These are phyloP conservation scores for Caenorhabditis wallacei DNA, from an alignment of 2,888 invertebrate genomes.

Conservation along the genomic window DNA sequence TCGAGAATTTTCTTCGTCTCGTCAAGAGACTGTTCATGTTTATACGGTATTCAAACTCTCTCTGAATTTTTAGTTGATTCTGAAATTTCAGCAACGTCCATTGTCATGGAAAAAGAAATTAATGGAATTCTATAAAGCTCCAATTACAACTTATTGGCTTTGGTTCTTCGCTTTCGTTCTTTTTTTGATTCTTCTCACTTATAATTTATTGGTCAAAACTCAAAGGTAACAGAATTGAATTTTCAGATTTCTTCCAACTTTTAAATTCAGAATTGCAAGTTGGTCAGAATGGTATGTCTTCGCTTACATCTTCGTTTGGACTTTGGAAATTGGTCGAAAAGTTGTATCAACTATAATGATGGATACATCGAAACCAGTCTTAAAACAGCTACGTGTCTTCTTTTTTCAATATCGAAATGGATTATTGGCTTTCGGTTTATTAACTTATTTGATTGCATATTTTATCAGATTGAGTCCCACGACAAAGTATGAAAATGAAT, in stretches of 20 bases:
- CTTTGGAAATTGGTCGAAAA: constrained; percentile 79
- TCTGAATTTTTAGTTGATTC: background rate
- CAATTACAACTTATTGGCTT: constrained; percentile 98
- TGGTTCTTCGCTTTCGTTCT: constrained; percentile 87
- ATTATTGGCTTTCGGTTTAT: constrained; percentile 87
- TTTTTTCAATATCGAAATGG: constrained; percentile 79
- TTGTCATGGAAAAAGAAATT: constrained; percentile 85
- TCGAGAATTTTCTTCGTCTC: constrained; percentile 37
- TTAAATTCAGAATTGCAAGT: constrained; percentile 46
- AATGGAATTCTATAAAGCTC: constrained; percentile 98
- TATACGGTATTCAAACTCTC: constrained; percentile 25
- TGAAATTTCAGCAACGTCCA: constrained; percentile 58
- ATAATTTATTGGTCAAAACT: constrained; percentile 78
- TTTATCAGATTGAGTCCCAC: constrained; percentile 85
- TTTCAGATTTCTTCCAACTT: background rate
- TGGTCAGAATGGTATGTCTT: constrained; percentile 80
- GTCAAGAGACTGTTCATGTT: constrained; percentile 60
- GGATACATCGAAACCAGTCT: constrained; percentile 84
- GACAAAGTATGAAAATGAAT: constrained; percentile 67
- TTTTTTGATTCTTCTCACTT: constrained; percentile 79
- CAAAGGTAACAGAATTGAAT: constrained; percentile 40
- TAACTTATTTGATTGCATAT: constrained; percentile 85
- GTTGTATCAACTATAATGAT: constrained; percentile 76
- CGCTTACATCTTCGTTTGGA: constrained; percentile 79
- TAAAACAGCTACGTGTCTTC: constrained; percentile 84